A percentile compares a stretch with the other conserved stretches of the same genome.
phyloP scores from a whole-genome alignment of 2,113 vertebrate genomes.

The Crotalus tigris region DNA sequence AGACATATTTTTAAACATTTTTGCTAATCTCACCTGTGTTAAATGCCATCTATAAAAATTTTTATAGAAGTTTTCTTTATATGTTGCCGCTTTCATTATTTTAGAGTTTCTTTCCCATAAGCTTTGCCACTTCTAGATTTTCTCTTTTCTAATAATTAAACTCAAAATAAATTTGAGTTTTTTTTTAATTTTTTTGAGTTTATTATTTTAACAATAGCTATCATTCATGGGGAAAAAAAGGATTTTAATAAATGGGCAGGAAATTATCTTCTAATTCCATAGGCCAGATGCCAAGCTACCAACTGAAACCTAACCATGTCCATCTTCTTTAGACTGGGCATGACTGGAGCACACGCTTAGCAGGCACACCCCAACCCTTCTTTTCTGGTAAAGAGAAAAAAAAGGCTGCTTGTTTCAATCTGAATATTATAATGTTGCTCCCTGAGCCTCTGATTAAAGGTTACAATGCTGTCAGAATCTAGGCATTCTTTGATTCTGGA shows the following conservation, averaged over 20 bases:
- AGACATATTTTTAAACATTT: too few relatives aligned
- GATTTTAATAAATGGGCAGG: not conserved
- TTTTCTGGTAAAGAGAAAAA: not conserved
- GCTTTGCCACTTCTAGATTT: too few relatives aligned
- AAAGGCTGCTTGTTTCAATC: not conserved
- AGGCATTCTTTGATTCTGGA: not conserved
- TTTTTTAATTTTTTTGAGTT: not conserved
- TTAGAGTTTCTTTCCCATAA: too few relatives aligned
- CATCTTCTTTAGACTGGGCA: not conserved
- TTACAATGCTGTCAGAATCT: not conserved
- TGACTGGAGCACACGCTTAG: not conserved
- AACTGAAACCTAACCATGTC: not conserved
- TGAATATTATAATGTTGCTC: not conserved
- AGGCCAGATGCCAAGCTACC: not conserved
- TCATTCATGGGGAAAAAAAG: not conserved
- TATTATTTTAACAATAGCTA: not conserved
- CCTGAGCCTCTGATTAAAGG: not conserved
- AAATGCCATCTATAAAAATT: too few relatives aligned
- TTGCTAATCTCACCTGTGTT: too few relatives aligned
- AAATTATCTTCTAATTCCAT: not conserved
- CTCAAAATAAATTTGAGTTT: not conserved
- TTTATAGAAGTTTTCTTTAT: too few relatives aligned
- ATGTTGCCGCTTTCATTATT: too few relatives aligned
- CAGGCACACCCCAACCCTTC: not conserved
- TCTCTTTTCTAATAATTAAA: too few relatives aligned